Evolutionary conservation across 2,888 invertebrate species (phyloP).

Genomic region (Panorpa germanica): DNA sequence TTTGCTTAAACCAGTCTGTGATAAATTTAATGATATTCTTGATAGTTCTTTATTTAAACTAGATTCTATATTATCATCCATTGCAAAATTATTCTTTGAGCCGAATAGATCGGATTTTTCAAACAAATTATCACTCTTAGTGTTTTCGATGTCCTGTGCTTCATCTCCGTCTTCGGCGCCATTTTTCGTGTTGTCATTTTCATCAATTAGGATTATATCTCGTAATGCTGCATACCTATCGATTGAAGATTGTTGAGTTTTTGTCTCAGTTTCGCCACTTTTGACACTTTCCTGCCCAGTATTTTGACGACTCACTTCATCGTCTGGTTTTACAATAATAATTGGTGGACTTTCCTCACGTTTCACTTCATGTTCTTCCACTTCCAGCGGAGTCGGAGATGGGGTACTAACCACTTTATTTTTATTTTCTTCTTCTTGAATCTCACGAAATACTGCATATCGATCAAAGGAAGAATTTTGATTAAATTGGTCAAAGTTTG

Average conservation of each 20-base stretch:
- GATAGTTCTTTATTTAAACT: background rate
- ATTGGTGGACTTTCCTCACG: conserved; percentile 1
- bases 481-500: conserved; percentile 44
- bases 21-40: too few species aligned
- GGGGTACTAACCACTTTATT: conserved; percentile 21
- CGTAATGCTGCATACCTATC: conserved; percentile 64
- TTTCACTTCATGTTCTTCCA: conserved; percentile 6
- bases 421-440: conserved; percentile 56
- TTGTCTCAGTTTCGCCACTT: conserved; percentile 18
- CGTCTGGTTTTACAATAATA: background rate
- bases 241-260: conserved; percentile 18
- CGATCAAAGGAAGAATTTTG: conserved; percentile 44
- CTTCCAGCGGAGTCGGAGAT: conserved; percentile 12
- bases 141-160: too few species aligned
- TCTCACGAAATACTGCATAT: conserved; percentile 76
- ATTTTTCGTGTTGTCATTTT: conserved; percentile 25
- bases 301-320: conserved; percentile 20
- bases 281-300: conserved; percentile 16
- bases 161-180: too few species aligned
- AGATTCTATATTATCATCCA: conserved; percentile 4
- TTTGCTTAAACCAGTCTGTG: too few species aligned
- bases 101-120: conserved; percentile 27
- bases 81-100: conserved; percentile 8
- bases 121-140: conserved; percentile 19
- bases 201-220: conserved; percentile 50